Evolutionary conservation across 2,888 invertebrate genomes (phyloP).

Genomic region (Pasiphila rectangulata): DNA sequence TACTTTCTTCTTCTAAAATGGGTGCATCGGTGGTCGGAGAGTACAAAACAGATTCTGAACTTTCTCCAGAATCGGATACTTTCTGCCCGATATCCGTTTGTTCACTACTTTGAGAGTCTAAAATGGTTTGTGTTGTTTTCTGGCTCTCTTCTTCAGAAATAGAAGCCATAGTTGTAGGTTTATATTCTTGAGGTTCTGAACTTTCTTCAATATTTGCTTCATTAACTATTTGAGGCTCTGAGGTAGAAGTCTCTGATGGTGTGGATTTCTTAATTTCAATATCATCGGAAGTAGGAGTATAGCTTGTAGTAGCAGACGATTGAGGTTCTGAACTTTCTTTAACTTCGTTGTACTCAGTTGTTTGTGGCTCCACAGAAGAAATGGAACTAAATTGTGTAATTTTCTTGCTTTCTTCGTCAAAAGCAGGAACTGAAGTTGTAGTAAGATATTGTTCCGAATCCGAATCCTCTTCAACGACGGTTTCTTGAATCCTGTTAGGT

Average conservation of each 20-base stretch:
- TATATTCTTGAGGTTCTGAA: constrained; percentile 12
- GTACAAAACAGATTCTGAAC: constrained; percentile 9
- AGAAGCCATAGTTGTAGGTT: constrained; percentile 19
- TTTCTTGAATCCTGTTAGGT: constrained; percentile 1
- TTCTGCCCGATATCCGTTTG: constrained; percentile 4
- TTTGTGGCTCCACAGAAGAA: background rate
- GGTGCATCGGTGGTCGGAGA: constrained; percentile 5
- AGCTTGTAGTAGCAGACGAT: constrained; percentile 8
- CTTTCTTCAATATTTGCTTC: background rate
- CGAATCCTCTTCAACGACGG: background rate
- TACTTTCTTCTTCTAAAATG: constrained; percentile 26
- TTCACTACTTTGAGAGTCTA: background rate
- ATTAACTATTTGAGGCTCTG: constrained; percentile 1
- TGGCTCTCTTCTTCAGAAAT: constrained; percentile 20
- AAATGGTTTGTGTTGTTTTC: constrained; percentile 15
- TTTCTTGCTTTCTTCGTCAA: constrained; percentile 32
- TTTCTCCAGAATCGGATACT: constrained; percentile 1
- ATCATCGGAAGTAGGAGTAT: constrained; percentile 13
- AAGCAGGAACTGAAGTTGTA: constrained; percentile 5
- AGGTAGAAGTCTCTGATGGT: constrained; percentile 1
- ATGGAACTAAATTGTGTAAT: constrained; percentile 6
- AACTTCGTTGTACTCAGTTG: background rate
- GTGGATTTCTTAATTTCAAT: constrained; percentile 12
- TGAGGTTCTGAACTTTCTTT: constrained; percentile 6
- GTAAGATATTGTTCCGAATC: constrained; percentile 1